Evolutionary conservation across 2,797 vertebrate genomes (phyloP), one percentile per base, ranked within the genome.

Genomic region (Coluber constrictor): DNA sequence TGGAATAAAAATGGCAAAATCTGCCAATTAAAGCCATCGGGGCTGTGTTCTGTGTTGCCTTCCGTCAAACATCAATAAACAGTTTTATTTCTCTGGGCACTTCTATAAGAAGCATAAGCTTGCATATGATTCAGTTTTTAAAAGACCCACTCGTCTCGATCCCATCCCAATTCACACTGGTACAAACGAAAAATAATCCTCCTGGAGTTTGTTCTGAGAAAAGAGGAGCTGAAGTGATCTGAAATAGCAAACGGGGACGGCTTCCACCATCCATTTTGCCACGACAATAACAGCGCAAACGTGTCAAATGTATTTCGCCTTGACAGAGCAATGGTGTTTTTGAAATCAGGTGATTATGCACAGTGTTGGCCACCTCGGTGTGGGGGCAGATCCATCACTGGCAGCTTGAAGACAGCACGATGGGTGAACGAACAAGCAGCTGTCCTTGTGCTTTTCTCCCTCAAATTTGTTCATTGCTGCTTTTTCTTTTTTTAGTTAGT

Each of bases 21-120:
- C 90, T 25, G 90, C 23, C 13, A 47, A 96, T 95, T 93, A 93
- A 95, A 94, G 29, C 56, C 23, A 93, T 94, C 88, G 93, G 95
- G 51, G 9, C 1, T 92, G 88, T 9, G 20, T 56, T 51, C 93
- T 95, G 32, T 15, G 83, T 18, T 94, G 88, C 95, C 94, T 93
- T 74, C 88, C 86, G 93, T 95, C 95, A 95, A 29, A 74, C 92
- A 96, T 87, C 70, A 92, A 89, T 95, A 92, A 96, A 92, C 92
- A 55, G 57, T 87, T 86, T 88, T 15, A 1, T 91, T 95, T 93
- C 94, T 95, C 94, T 59, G 74, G 57, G 37, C 32, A 20, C 61
- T 29, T 90, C 27, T 83, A 0, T 59, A 94, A 89, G 6, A 93
- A 74, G 89, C 54, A 74, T 25, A 54, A 70, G 59, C n/a, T 60